Percentiles rank a stretch among this genome's conserved stretches.
phyloP scores from a whole-genome alignment of 2,113 vertebrate genomes.

The Epinephelus fuscoguttatus region DNA sequence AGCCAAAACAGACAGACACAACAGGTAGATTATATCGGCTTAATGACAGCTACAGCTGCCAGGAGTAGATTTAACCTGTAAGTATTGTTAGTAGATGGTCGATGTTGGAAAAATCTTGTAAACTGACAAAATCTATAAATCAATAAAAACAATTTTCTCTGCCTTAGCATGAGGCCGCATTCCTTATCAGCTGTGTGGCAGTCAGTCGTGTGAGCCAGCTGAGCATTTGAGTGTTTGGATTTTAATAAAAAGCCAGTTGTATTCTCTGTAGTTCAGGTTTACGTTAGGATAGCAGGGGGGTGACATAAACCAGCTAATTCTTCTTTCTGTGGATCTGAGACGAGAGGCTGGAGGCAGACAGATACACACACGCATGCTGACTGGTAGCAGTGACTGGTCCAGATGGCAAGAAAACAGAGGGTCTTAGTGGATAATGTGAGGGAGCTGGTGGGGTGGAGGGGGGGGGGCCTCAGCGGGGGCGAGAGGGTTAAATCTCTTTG shows the following conservation, averaged over 20 bases:
- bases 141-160: not conserved
- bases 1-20: not conserved
- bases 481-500: constrained; percentile 76
- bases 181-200: not conserved
- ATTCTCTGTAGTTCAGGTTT: not conserved
- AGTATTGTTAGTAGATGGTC: not conserved
- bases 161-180: not conserved
- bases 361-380: constrained; percentile 22
- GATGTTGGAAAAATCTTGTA: not conserved
- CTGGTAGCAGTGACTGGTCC: constrained; percentile 52
- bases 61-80: not conserved
- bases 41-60: not conserved
- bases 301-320: constrained; percentile 32
- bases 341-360: constrained; percentile 17
- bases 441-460: constrained; percentile 19
- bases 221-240: not conserved
- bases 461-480: constrained; percentile 40
- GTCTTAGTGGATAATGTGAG: constrained; percentile 68
- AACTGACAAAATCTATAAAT: not conserved
- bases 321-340: constrained; percentile 15
- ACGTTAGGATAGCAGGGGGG: not conserved
- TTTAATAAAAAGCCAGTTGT: not conserved
- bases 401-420: constrained; percentile 65
- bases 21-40: not conserved
- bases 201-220: not conserved